Conservation (phyloP, 2,113 vertebrate genomes). For the Stercorarius parasiticus region DNA sequence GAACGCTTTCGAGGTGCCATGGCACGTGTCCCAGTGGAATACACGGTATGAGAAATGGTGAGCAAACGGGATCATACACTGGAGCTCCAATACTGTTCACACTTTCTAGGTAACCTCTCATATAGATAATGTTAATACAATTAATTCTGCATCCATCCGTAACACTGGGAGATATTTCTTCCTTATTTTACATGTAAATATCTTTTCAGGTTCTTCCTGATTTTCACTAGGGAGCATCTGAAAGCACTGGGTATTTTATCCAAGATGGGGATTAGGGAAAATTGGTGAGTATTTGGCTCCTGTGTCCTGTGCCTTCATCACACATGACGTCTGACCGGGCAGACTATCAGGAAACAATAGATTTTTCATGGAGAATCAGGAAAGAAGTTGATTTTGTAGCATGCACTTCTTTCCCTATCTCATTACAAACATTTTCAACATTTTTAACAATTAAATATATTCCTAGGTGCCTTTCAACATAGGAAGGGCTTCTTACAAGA, state of each 20-base stretch:
- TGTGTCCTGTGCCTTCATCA: not conserved
- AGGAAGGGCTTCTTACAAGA: not conserved
- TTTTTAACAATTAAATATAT: not conserved
- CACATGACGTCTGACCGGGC: not conserved
- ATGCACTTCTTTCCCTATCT: not conserved
- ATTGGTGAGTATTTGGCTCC: not conserved
- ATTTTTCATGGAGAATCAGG: not conserved
- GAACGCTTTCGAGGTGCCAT: not conserved
- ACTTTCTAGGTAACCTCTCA: not conserved
- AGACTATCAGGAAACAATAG: not conserved
- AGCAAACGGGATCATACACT: not conserved
- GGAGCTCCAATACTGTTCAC: not conserved
- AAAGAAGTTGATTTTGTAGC: not conserved
- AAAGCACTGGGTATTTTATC: not conserved
- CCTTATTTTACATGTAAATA: not conserved
- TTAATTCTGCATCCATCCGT: not conserved
- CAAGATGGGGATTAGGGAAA: not conserved
- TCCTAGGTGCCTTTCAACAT: too few species aligned
- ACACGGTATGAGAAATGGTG: fast-evolving
- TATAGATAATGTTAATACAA: not conserved
- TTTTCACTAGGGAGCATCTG: not conserved
- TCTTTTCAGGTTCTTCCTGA: not conserved
- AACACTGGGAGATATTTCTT: not conserved
- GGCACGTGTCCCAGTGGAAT: not conserved
- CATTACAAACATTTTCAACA: not conserved